Base-by-base conservation (phyloP, 2,797 vertebrate genomes). In the Brachymystax lenok region DNA sequence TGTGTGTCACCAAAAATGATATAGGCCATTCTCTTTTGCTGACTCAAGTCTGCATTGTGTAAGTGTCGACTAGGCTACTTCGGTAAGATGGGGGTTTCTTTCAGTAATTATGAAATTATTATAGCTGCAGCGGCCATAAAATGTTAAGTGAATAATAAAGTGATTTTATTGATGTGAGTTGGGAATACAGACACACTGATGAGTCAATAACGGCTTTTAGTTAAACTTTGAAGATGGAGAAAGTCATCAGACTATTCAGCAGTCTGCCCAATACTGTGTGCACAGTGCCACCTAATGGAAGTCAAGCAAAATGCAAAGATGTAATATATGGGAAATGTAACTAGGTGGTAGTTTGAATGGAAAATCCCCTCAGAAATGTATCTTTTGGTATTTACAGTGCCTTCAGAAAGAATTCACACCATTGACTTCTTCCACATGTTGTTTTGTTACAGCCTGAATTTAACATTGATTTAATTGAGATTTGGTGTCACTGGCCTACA, bases 281-380 rank as follows among this genome's bases (percentile, higher is more conserved):
- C 81, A 89, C 89, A 94, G 83, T 91, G 89, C 88, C 93, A 94
- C 87, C 93, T 93, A 89, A 88, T 92, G 92, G 27, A 1, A 8
- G 1, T 70, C 8, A 21, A 1, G 68, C 77, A 27, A 21, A 40
- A n/a, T 66, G 54, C 16, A 52, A 3, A 40, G 28, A 19, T 27
- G n/a, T 50, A 46, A 46, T 2, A 46, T 10, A 40, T 40, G 35
- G n/a, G n/a, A 2, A 33, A 27, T 67, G n/a, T 69, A 56, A 13
- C 21, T 13, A 46, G 0, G 0, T 46, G 40, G 5, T 4, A 35
- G 33, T 35, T 21, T 64, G 16, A 64, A 64, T 0, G 3, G 13
- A 64, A 52, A 68, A 10, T 19, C n/a, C 12, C 64, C 40, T 72
- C 8, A 40, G 70, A 16, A n/a, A 16, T 1, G 6, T 72, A 35